Conservation (phyloP, 2,888 invertebrate species). For the Uropetala carovei region DNA sequence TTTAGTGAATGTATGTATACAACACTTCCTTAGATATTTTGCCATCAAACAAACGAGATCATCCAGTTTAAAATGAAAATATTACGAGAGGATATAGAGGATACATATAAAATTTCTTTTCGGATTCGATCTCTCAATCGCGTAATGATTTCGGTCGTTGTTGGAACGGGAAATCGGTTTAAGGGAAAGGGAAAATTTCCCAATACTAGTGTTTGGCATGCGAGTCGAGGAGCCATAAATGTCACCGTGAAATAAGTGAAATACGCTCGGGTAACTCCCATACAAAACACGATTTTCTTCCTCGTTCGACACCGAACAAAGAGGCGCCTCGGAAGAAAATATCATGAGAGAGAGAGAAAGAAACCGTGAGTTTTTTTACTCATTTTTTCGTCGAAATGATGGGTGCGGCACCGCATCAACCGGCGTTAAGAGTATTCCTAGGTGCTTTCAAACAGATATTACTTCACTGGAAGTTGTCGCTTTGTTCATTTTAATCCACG, state of each 20-base stretch:
- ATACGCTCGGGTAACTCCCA: constrained; percentile 43
- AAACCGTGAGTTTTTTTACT: not conserved
- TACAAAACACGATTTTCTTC: constrained; percentile 26
- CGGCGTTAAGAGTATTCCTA: constrained; percentile 13
- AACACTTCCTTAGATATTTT: too few relatives aligned
- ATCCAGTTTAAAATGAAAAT: too few relatives aligned
- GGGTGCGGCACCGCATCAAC: not conserved
- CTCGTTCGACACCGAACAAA: not conserved
- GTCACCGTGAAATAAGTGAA: constrained; percentile 48
- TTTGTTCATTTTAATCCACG: constrained; percentile 5
- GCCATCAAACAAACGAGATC: too few relatives aligned
- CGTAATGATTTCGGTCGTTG: not conserved
- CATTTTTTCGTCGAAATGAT: not conserved
- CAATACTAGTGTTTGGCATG: constrained; percentile 49
- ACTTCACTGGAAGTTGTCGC: not conserved
- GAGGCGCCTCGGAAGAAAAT: not conserved
- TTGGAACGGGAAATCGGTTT: not conserved
- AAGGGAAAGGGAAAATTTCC: not conserved
- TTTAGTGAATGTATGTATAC: too few relatives aligned
- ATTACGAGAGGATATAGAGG: not conserved
- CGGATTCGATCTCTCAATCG: constrained; percentile 19
- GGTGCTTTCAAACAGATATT: constrained; percentile 8
- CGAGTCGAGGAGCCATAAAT: constrained; percentile 38
- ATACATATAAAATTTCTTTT: not conserved
- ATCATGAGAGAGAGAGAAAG: not conserved